Evolutionary conservation across 1,140 invertebrate genomes (phyloP).

Genomic region (Neotoxoptera formosana): DNA sequence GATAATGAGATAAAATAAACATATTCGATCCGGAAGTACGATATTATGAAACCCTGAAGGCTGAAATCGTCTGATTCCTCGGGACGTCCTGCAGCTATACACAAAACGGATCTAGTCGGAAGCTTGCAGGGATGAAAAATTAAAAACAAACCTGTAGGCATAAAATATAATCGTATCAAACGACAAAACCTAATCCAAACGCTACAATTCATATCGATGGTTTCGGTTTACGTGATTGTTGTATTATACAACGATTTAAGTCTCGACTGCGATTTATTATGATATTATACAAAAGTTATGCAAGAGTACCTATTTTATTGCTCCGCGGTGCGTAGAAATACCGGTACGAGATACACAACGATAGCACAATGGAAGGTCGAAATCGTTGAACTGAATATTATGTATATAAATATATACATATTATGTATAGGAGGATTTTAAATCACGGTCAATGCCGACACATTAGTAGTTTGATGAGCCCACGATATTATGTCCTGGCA

Average conservation of each 20-base stretch:
- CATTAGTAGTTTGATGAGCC: background rate
- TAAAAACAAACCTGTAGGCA: background rate
- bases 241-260: background rate
- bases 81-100: too few relatives aligned
- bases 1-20: too few relatives aligned
- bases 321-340: slow-evolving; percentile 38
- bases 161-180: background rate
- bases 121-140: background rate
- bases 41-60: too few relatives aligned
- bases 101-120: too few relatives aligned
- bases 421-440: background rate
- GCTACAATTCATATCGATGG: background rate
- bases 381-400: slow-evolving; percentile 38
- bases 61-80: too few relatives aligned
- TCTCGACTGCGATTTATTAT: background rate
- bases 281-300: slow-evolving; percentile 21
- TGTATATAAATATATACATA: background rate
- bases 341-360: background rate
- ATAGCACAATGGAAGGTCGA: slow-evolving; percentile 42
- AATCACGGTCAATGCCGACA: slow-evolving; percentile 48
- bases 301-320: slow-evolving; percentile 49
- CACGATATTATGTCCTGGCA: background rate
- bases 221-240: background rate
- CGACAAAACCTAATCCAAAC: background rate
- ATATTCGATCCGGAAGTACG: too few relatives aligned